phyloP scores from a whole-genome alignment of 2,797 vertebrate species.

The Crotalus adamanteus region DNA sequence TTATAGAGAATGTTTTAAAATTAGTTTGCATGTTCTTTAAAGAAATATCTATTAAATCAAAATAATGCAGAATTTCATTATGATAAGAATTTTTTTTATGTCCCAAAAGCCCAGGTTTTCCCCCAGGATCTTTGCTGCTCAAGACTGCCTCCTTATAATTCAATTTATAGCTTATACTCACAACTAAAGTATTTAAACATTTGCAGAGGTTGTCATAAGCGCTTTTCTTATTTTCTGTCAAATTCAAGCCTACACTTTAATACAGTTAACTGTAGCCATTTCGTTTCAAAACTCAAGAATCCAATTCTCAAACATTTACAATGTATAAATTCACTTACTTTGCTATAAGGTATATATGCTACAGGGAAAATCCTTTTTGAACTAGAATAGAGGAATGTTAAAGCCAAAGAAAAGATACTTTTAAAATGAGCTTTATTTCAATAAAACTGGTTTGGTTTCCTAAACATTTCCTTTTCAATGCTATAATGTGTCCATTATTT shows the following conservation, averaged over 20 bases:
- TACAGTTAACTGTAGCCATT: conserved; percentile 95
- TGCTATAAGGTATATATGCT: conserved; percentile 76
- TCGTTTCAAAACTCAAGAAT: conserved; percentile 88
- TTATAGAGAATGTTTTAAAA: conserved; percentile 54
- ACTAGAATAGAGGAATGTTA: conserved; percentile 60
- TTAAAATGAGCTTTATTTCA: conserved; percentile 73
- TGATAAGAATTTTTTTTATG: conserved; percentile 71
- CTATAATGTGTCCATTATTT: conserved; percentile 60
- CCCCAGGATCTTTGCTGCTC: conserved; percentile 78
- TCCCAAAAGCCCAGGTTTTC: conserved; percentile 77
- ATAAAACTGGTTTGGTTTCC: conserved; percentile 70
- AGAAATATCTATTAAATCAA: conserved; percentile 79
- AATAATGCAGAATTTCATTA: conserved; percentile 77
- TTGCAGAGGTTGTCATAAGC: conserved; percentile 87
- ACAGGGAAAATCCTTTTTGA: conserved; percentile 74
- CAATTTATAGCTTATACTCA: conserved; percentile 84
- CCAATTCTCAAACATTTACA: conserved; percentile 83
- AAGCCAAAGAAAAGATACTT: conserved; percentile 67
- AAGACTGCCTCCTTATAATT: conserved; percentile 84
- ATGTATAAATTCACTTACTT: conserved; percentile 86
- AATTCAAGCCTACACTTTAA: conserved; percentile 88
- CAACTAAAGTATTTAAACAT: conserved; percentile 91
- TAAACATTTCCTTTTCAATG: conserved; percentile 58
- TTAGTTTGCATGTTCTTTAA: conserved; percentile 72
- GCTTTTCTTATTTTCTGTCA: conserved; percentile 83